Percentiles rank a stretch among this genome's conserved stretches.
phyloP scores from a whole-genome alignment of 1,140 invertebrate species.

The Trachelipus rathkii region DNA sequence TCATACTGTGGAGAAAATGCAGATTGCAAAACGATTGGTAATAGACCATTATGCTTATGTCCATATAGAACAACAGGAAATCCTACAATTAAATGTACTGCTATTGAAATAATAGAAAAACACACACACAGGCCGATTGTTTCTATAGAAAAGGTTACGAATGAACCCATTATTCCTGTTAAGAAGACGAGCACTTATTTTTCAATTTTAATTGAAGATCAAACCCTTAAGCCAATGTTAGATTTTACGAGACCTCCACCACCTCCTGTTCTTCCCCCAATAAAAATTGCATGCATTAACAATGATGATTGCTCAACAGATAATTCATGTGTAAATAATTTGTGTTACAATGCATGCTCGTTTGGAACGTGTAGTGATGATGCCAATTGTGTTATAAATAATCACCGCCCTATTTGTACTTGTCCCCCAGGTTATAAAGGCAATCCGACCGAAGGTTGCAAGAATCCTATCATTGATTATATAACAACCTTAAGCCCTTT shows the following conservation, averaged over 20 bases:
- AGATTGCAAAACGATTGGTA: slow-evolving; percentile 42
- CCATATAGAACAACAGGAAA: slow-evolving; percentile 50
- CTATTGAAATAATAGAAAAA: slow-evolving; percentile 12
- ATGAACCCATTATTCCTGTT: background rate
- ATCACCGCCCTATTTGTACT: slow-evolving; percentile 62
- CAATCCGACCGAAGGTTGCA: slow-evolving; percentile 26
- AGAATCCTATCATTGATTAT: slow-evolving; percentile 2
- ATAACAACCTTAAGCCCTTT: slow-evolving; percentile 49
- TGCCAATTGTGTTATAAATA: slow-evolving; percentile 74
- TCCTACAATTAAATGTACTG: slow-evolving; percentile 66
- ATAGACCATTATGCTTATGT: slow-evolving; percentile 47
- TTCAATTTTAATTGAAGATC: background rate
- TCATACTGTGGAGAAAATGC: slow-evolving; percentile 47
- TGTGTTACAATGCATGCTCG: slow-evolving; percentile 82
- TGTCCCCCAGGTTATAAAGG: slow-evolving; percentile 40
- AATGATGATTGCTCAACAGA: slow-evolving; percentile 73
- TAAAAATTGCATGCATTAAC: slow-evolving; percentile 33
- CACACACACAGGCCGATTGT: slow-evolving; percentile 5
- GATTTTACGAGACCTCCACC: slow-evolving; percentile 16
- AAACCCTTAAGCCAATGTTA: background rate
- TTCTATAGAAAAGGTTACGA: background rate
- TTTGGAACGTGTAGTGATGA: slow-evolving; percentile 80
- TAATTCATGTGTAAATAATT: slow-evolving; percentile 76
- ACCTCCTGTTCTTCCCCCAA: slow-evolving; percentile 27
- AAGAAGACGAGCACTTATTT: background rate